Base-by-base conservation (phyloP, 92 coral and sea anemone genomes). In the Heteractis magnifica region DNA sequence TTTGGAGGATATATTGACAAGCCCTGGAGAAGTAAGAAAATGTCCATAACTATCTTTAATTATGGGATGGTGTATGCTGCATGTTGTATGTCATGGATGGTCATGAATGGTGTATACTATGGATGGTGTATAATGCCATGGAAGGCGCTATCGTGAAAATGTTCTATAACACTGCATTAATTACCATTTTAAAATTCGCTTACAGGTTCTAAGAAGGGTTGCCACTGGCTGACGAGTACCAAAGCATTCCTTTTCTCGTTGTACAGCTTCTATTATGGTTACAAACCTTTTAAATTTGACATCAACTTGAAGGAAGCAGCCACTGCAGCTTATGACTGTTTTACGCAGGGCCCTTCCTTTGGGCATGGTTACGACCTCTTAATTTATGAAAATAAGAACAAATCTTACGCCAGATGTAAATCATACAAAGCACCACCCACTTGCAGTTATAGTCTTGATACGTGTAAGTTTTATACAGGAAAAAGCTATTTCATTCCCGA, bases 171-270 rank as follows among this genome's bases (percentile, higher is more conserved):
- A n/a, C 59, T 6, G 18, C 26, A 62, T 18, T n/a, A 16, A 13
- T 62, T 18, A 18, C 6, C 18, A 62, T 62, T 10, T 0, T 62
- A 6, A 18, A 5, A 18, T 18, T 6, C 2, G 18, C 10, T 23
- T 9, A 23, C 6, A 68, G 73, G 73, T 68, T 68, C 44, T 68
- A 26, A 3, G 3, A 15, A 52, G 4, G 64, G 10, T 5, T 65
- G 55, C 65, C 0, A 0, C 76, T 49, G 77, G 73, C 73, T 51
- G 53, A 26, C 10, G 26, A 56, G 79, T 62, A 6, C 59, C 10
- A 10, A 44, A 7, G 79, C 86, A 19, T 82, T 82, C 60, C 60
- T 82, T 56, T 82, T 82, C 70, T 82, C 86, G 5, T 60, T 82
- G 56, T 56, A 82, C 64, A 82, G 74, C 68, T 59, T 49, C 14